A percentile compares a stretch with the other conserved stretches of the same genome.
Evolutionary conservation across 37 sponge, comb jelly and placozoan genomes (phyloP).

Genomic region (Cliona cf. orientalis): DNA sequence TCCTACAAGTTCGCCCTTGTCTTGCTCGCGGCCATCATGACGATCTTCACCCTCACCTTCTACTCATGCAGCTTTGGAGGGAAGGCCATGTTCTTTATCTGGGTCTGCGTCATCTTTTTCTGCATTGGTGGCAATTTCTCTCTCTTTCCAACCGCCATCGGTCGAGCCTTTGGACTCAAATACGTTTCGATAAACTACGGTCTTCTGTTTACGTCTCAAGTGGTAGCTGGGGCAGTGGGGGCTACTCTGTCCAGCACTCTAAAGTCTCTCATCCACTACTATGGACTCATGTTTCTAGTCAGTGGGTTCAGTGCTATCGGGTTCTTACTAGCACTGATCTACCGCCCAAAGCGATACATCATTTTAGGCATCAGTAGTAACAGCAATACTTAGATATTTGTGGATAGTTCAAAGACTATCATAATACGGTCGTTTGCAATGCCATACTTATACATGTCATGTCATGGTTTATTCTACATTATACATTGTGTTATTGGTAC

Average conservation of each 20-base stretch:
- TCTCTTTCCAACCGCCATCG: slow-evolving; percentile 72
- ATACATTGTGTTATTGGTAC: background rate
- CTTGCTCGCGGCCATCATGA: slow-evolving; percentile 35
- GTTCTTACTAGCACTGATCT: slow-evolving; percentile 41
- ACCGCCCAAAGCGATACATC: slow-evolving; percentile 65
- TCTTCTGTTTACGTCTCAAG: slow-evolving; percentile 67
- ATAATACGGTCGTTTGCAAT: too few relatives aligned
- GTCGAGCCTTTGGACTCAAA: slow-evolving; percentile 71
- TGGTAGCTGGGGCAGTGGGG: slow-evolving; percentile 35
- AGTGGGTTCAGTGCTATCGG: slow-evolving; percentile 30
- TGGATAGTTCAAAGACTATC: too few relatives aligned
- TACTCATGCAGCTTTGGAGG: slow-evolving; percentile 25
- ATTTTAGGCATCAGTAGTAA: background rate
- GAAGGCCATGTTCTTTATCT: slow-evolving; percentile 59
- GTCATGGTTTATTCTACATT: background rate
- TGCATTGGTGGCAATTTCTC: slow-evolving; percentile 87
- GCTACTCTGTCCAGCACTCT: slow-evolving; percentile 33
- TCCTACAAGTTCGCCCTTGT: slow-evolving; percentile 73
- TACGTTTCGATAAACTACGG: slow-evolving; percentile 81
- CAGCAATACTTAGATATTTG: too few relatives aligned
- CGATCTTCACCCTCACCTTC: slow-evolving; percentile 43
- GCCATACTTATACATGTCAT: background rate
- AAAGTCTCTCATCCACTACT: slow-evolving; percentile 3
- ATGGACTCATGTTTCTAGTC: slow-evolving; percentile 37
- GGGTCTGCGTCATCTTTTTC: slow-evolving; percentile 84